Percentiles rank a stretch among this genome's conserved stretches.
Conservation (phyloP, 35 echinoderm and acorn worm species). For the Apostichopus parvimensis region DNA sequence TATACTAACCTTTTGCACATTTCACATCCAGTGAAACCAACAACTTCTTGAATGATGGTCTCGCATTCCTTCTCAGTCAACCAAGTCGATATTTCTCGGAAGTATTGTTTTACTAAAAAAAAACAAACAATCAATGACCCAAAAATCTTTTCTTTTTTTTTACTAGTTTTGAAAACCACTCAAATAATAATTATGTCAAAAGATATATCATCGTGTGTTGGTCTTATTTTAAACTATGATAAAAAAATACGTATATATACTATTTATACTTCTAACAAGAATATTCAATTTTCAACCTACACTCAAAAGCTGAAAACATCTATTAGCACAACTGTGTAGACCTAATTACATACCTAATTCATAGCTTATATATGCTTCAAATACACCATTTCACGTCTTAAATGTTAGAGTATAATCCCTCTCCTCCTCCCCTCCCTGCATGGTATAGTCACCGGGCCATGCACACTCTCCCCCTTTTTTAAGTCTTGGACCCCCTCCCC, state of each 20-base stretch:
- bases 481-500: no score
- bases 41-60: neutral
- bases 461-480: no score
- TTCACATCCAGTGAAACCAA: neutral
- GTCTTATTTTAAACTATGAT: no score
- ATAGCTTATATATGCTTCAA: no score
- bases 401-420: no score
- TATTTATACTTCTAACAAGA: neutral
- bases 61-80: neutral
- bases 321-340: no score
- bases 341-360: no score
- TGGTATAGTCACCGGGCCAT: no score
- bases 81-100: neutral
- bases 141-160: neutral
- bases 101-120: neutral
- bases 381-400: no score
- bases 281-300: neutral
- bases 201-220: neutral
- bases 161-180: neutral
- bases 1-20: neutral
- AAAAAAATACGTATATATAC: no score
- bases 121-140: neutral
- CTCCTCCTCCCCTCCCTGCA: no score
- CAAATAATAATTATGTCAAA: neutral
- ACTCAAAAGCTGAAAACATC: no score